phyloP scores from a whole-genome alignment of 2,797 vertebrate species.

The Thamnophis elegans region DNA sequence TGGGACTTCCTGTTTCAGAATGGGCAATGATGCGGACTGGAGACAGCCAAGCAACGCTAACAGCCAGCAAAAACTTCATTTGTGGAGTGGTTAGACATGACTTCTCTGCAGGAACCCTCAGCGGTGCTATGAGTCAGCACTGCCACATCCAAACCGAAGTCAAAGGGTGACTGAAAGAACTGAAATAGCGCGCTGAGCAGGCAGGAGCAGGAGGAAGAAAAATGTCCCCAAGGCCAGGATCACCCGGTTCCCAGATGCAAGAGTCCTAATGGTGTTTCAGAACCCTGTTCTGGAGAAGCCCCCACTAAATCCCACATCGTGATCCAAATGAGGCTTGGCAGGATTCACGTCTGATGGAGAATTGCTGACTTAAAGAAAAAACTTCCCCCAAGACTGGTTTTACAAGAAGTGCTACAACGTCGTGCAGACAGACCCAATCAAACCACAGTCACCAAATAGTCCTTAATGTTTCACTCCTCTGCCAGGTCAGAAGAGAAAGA shows the following conservation, averaged over 20 bases:
- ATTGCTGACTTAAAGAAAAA: conserved; percentile 77
- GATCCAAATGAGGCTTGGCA: conserved; percentile 64
- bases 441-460: conserved; percentile 73
- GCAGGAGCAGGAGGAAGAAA: conserved; percentile 67
- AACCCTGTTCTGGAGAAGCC: conserved; percentile 62
- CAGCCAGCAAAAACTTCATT: conserved; percentile 72
- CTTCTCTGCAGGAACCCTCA: conserved; percentile 49
- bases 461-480: conserved; percentile 70
- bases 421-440: conserved; percentile 75
- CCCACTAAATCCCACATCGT: conserved; percentile 58
- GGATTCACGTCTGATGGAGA: conserved; percentile 76
- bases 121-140: conserved; percentile 72
- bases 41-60: conserved; percentile 60
- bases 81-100: conserved; percentile 48
- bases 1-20: conserved; percentile 66
- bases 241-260: conserved; percentile 48
- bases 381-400: conserved; percentile 69
- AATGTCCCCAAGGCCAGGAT: conserved; percentile 69
- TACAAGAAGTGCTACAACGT: conserved; percentile 69
- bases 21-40: conserved; percentile 67
- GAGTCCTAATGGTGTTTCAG: conserved; percentile 47
- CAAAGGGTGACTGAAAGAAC: conserved; percentile 56
- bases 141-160: conserved; percentile 64
- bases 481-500: conserved; percentile 63
- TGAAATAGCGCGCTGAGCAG: conserved; percentile 64